These are phyloP conservation scores for Myotis findleyi DNA, from an alignment of 2,797 vertebrate genomes.

Conservation along the genomic window DNA sequence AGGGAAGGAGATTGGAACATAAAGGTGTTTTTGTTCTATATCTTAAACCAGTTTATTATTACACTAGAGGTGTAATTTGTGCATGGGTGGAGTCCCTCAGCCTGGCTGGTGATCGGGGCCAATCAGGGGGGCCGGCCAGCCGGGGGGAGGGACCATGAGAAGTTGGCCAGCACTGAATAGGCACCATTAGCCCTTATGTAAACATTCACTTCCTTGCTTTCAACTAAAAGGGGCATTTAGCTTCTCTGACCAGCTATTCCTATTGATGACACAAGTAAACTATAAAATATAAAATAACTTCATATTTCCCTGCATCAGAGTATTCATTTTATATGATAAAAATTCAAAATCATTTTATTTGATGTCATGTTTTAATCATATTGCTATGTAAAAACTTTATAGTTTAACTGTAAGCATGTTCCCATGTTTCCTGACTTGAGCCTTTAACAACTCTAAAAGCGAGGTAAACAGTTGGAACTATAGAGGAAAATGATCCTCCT, in stretches of 20 bases:
- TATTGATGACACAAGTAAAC: not conserved
- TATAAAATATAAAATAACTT: not conserved
- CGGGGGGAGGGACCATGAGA: too few species aligned
- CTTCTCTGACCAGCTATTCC: not conserved
- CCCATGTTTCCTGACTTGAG: not conserved
- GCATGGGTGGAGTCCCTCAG: too few species aligned
- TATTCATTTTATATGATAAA: not conserved
- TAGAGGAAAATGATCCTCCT: not conserved
- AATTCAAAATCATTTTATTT: not conserved
- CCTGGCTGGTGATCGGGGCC: too few species aligned
- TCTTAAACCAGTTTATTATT: not conserved
- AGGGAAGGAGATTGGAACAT: not conserved
- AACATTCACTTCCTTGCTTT: not conserved
- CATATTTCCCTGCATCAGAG: not conserved
- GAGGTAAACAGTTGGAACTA: not conserved
- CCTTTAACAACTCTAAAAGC: not conserved
- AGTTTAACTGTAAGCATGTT: not conserved
- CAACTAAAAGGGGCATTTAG: not conserved
- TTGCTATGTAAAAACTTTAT: not conserved
- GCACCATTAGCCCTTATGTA: not conserved
- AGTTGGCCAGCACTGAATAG: too few species aligned
- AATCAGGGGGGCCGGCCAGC: too few species aligned
- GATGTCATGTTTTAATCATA: not conserved
- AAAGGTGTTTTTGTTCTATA: not conserved
- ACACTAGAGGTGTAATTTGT: too few species aligned